These are phyloP conservation scores for Hyalella azteca DNA, from an alignment of 2,888 invertebrate genomes.

Conservation along the genomic window DNA sequence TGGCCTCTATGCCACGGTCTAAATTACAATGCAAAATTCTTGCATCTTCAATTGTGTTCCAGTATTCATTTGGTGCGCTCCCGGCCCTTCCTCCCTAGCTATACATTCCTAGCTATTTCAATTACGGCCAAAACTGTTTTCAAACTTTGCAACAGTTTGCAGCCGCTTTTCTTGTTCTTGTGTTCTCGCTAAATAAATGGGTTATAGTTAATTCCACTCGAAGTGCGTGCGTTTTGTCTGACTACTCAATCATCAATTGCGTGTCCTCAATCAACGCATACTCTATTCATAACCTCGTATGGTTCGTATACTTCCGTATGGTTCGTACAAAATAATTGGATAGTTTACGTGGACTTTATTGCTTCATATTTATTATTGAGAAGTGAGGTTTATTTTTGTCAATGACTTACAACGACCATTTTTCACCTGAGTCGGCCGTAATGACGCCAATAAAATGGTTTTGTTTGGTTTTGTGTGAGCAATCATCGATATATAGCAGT, in stretches of 20 bases:
- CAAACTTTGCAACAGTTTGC: too few species aligned
- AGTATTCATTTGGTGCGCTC: conserved; percentile 29
- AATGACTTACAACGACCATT: not conserved
- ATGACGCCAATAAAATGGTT: conserved; percentile 21
- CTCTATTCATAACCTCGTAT: too few species aligned
- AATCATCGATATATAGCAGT: not conserved
- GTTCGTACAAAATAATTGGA: too few species aligned
- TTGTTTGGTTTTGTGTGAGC: conserved; percentile 21
- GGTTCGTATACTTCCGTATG: too few species aligned
- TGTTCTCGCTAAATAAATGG: too few species aligned
- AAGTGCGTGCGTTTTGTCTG: too few species aligned
- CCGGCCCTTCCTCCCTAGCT: conserved; percentile 11
- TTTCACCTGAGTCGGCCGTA: not conserved
- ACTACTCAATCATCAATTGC: too few species aligned
- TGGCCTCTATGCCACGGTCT: conserved; percentile 1
- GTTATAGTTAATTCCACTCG: too few species aligned
- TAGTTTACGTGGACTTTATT: not conserved
- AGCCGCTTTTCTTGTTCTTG: too few species aligned
- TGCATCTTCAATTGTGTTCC: conserved; percentile 36
- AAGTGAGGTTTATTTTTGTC: not conserved
- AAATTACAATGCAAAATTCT: conserved; percentile 37
- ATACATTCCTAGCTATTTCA: conserved; percentile 35
- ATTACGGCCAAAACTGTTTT: conserved; percentile 18
- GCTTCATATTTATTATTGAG: not conserved
- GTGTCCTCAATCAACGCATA: too few species aligned